Percentiles rank a stretch among this genome's conserved stretches.
These are phyloP conservation scores for Eurois occulta DNA, from an alignment of 2,888 invertebrate species.

Conservation along the genomic window DNA sequence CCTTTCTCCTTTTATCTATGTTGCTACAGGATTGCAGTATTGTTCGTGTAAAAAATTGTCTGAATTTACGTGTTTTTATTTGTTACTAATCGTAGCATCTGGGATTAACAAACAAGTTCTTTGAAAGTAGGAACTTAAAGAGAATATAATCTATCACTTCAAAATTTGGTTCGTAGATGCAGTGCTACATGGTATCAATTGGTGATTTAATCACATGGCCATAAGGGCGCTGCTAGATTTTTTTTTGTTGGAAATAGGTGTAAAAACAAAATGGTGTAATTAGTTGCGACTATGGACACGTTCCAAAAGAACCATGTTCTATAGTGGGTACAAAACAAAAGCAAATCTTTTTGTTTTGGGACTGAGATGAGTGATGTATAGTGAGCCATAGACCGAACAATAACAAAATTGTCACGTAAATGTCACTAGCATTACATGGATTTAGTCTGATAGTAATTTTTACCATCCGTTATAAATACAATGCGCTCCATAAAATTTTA, in stretches of 20 bases:
- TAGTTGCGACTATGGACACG: neutral
- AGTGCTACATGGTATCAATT: neutral
- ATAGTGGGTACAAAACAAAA: neutral
- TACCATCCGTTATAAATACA: constrained; percentile 12
- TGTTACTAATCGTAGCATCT: no score
- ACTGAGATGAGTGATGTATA: neutral
- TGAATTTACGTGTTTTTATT: no score
- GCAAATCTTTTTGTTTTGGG: neutral
- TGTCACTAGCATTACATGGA: constrained; percentile 29
- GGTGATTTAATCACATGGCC: neutral
- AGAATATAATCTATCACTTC: neutral
- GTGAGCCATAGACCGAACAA: constrained; percentile 2
- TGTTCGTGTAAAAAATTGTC: no score
- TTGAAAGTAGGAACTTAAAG: no score
- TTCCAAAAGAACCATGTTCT: neutral
- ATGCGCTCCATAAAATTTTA: constrained; percentile 46
- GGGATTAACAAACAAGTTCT: no score
- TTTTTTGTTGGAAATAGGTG: neutral
- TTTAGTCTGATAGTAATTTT: constrained; percentile 42
- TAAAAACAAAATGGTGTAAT: neutral
- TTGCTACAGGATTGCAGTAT: no score
- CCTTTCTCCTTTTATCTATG: no score
- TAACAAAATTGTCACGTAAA: constrained; percentile 15
- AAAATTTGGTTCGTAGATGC: neutral
- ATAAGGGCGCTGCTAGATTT: neutral